phyloP scores from a whole-genome alignment of 2,113 vertebrate species.

The Tychaedon coryphoeus region DNA sequence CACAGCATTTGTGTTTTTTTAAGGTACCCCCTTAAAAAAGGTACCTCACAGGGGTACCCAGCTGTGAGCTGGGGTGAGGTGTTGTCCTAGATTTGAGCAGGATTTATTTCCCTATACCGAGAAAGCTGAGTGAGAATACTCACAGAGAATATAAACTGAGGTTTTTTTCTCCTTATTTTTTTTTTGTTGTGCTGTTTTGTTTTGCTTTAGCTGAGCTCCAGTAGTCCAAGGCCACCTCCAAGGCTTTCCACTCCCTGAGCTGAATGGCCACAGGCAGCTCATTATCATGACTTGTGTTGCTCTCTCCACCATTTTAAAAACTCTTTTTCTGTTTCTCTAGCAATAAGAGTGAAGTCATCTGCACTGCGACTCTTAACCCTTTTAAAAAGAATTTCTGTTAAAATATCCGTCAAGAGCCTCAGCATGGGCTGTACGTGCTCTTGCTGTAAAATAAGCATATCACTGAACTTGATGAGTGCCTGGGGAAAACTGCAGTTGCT shows the following conservation, averaged over 20 bases:
- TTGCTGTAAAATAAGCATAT: constrained; percentile 21
- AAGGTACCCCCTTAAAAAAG: background rate
- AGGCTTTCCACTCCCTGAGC: background rate
- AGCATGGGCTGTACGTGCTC: constrained; percentile 6
- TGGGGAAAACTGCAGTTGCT: background rate
- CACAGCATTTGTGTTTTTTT: background rate
- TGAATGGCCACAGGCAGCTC: constrained; percentile 38
- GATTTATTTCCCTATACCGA: constrained; percentile 16
- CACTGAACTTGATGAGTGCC: background rate
- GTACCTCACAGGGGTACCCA: too few species aligned
- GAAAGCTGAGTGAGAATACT: background rate
- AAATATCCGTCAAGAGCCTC: background rate
- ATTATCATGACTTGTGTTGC: constrained; percentile 51
- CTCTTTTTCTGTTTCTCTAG: constrained; percentile 35
- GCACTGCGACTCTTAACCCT: background rate
- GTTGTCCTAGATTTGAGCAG: background rate
- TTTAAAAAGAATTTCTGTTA: constrained; percentile 48
- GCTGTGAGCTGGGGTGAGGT: background rate
- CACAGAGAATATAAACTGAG: background rate
- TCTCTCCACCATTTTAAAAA: constrained; percentile 49
- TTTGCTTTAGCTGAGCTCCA: constrained; percentile 26
- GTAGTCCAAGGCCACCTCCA: constrained; percentile 55
- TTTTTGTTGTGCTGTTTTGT: background rate
- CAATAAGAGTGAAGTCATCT: constrained; percentile 42
- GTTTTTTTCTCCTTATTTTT: background rate